Percentiles rank a stretch among this genome's conserved stretches.
Evolutionary conservation across 2,888 invertebrate species (phyloP).

Genomic region (Coleophora flavipennella): DNA sequence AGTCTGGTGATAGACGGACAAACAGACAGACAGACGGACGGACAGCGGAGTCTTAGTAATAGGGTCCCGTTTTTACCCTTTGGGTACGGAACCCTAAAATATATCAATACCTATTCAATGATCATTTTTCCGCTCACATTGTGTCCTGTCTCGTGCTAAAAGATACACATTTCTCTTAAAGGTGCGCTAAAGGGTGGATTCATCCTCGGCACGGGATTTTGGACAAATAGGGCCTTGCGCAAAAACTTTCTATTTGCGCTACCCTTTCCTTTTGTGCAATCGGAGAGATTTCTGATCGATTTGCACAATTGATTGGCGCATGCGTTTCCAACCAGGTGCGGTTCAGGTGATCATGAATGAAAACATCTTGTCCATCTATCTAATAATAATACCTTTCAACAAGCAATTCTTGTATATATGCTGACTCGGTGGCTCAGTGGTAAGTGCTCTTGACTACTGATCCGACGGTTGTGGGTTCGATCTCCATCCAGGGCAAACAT

Average conservation of each 20-base stretch:
- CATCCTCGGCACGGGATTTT: slow-evolving; percentile 17
- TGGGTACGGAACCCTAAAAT: no score
- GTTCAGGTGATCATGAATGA: slow-evolving; percentile 6
- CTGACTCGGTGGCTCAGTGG: no score
- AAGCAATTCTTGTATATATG: no score
- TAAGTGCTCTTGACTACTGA: no score
- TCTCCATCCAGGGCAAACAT: no score
- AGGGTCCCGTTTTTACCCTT: no score
- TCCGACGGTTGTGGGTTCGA: no score
- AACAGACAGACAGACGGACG: no score
- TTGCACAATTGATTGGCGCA: slow-evolving; percentile 30
- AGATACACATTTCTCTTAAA: slow-evolving; percentile 24
- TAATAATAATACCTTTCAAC: no score
- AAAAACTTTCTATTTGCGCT: slow-evolving; percentile 33
- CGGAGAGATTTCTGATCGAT: slow-evolving; percentile 25
- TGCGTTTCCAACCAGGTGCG: slow-evolving; percentile 10
- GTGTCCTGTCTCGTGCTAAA: slow-evolving; percentile 15
- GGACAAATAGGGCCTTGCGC: slow-evolving; percentile 31
- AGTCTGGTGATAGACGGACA: no score
- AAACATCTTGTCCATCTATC: not conserved
- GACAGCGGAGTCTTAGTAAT: no score
- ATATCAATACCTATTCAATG: not conserved
- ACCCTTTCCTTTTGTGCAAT: slow-evolving; percentile 49
- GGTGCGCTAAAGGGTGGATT: slow-evolving; percentile 10
- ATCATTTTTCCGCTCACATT: not conserved